phyloP scores from a whole-genome alignment of 2,888 invertebrate species.

The Agrilus mali region DNA sequence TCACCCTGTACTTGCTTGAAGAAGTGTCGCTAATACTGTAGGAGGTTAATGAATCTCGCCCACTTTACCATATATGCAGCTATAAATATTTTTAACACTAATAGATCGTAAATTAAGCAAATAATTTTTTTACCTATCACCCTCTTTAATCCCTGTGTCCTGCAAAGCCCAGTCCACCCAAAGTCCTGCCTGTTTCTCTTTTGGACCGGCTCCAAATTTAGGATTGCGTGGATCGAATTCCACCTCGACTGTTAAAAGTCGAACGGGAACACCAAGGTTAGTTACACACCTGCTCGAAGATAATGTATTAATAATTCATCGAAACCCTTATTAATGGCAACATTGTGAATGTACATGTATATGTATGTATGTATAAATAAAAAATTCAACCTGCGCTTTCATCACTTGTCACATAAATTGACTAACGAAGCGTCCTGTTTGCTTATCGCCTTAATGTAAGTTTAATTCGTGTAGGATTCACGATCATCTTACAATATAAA shows the following conservation, averaged over 20 bases:
- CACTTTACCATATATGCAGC: too few species aligned
- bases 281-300: constrained; percentile 36
- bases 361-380: too few species aligned
- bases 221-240: constrained; percentile 57
- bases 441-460: too few species aligned
- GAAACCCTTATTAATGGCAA: background rate
- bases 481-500: too few species aligned
- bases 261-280: constrained; percentile 18
- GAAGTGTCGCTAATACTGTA: too few species aligned
- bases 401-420: too few species aligned
- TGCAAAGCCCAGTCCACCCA: constrained; percentile 76
- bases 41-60: too few species aligned
- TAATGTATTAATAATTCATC: constrained; percentile 14
- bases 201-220: constrained; percentile 57
- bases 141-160: constrained; percentile 58
- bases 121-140: constrained; percentile 42
- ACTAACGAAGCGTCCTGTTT: too few species aligned
- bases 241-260: constrained; percentile 55
- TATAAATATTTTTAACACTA: too few species aligned
- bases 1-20: too few species aligned
- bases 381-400: too few species aligned
- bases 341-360: background rate
- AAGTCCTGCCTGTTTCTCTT: constrained; percentile 51
- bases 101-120: background rate
- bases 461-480: too few species aligned